phyloP scores from a whole-genome alignment of 2,113 vertebrate species.

The Eptesicus fuscus region DNA sequence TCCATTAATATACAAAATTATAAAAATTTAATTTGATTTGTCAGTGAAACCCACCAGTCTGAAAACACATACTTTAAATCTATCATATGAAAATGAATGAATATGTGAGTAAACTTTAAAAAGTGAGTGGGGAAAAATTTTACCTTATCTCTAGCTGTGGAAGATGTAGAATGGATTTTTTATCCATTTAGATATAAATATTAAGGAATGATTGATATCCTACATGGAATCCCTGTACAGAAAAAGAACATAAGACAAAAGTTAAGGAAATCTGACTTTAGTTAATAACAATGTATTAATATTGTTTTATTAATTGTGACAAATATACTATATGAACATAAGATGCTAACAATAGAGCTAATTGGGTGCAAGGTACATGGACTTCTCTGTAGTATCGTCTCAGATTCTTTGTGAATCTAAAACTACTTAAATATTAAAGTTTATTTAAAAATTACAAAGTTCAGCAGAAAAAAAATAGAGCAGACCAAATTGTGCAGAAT shows the following conservation, averaged over 20 bases:
- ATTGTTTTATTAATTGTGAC: background rate
- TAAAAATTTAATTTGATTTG: background rate
- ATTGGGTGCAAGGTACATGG: background rate
- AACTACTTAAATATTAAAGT: background rate
- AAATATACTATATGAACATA: background rate
- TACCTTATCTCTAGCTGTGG: background rate
- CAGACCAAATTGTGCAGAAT: background rate
- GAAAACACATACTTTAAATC: background rate
- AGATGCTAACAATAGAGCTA: background rate
- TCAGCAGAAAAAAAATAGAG: background rate
- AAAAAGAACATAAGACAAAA: background rate
- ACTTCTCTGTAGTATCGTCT: background rate
- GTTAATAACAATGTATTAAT: background rate
- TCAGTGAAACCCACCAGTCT: background rate
- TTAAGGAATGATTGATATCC: background rate
- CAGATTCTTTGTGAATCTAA: background rate
- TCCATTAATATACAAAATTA: background rate
- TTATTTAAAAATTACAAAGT: background rate
- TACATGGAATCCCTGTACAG: background rate
- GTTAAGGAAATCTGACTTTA: background rate
- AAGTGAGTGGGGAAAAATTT: background rate
- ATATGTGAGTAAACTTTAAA: background rate
- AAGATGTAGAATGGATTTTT: background rate
- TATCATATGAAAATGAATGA: background rate
- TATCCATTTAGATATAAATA: background rate